A percentile compares a stretch with the other conserved stretches of the same genome.
These are phyloP conservation scores for Ploceus nigricollis DNA, from an alignment of 2,113 vertebrate species.

Conservation along the genomic window DNA sequence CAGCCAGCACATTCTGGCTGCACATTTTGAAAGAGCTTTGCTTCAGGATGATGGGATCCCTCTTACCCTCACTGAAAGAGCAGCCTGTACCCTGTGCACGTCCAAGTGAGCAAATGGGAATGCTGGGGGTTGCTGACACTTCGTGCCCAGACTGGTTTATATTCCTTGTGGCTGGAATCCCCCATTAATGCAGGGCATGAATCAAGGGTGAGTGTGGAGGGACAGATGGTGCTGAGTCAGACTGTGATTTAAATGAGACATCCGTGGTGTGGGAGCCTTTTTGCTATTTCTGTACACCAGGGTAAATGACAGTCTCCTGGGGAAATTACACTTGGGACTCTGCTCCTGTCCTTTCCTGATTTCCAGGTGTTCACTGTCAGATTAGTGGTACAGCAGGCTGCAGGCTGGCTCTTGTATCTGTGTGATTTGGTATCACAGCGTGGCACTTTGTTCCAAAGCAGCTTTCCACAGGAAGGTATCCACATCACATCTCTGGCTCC, in stretches of 20 bases:
- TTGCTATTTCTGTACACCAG: not conserved
- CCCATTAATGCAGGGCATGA: not conserved
- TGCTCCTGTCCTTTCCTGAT: not conserved
- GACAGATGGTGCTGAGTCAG: not conserved
- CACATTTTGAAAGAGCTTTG: not conserved
- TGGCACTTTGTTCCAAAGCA: not conserved
- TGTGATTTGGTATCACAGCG: not conserved
- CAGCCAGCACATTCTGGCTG: not conserved
- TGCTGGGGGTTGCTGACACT: not conserved
- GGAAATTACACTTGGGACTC: not conserved
- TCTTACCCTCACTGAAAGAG: not conserved
- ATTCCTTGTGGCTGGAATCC: not conserved
- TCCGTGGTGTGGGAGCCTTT: not conserved
- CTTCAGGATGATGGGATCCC: not conserved
- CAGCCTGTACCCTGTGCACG: not conserved
- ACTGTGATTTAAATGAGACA: not conserved
- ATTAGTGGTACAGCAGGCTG: not conserved
- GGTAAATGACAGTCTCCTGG: not conserved
- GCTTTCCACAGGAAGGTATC: not conserved
- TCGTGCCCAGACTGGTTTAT: not conserved
- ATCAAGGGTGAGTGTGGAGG: not conserved
- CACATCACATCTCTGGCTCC: not conserved
- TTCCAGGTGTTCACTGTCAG: slow-evolving; percentile 8
- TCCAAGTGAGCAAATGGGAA: not conserved
- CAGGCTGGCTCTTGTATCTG: not conserved